Percentiles rank a stretch among this genome's conserved stretches.
Evolutionary conservation across 1,140 invertebrate species (phyloP).

Genomic region (Melitaea cinxia): DNA sequence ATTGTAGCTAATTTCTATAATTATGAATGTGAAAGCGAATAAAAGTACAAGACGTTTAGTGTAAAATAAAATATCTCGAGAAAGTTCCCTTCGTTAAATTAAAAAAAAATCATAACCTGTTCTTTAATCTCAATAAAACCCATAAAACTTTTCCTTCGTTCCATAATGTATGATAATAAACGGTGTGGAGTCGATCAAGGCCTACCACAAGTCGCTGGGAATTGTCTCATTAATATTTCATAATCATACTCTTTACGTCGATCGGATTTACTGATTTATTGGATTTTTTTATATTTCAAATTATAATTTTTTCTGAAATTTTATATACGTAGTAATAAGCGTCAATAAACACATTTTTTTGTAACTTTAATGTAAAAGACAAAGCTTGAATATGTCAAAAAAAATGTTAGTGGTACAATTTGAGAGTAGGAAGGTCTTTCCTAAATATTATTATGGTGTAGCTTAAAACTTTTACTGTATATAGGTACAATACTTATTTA

Average conservation of each 20-base stretch:
- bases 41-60: too few species aligned
- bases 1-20: too few species aligned
- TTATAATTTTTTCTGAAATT: neutral
- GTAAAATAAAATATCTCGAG: too few species aligned
- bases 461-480: too few species aligned
- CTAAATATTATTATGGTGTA: too few species aligned
- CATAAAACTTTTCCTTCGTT: neutral
- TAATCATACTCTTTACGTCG: constrained; percentile 1
- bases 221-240: constrained; percentile 20
- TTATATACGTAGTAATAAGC: neutral
- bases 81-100: neutral
- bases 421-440: too few species aligned
- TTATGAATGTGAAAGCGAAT: neutral
- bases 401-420: too few species aligned
- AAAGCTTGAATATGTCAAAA: too few species aligned
- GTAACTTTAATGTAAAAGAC: too few species aligned
- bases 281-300: neutral
- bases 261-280: neutral
- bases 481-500: neutral
- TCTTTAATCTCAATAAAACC: neutral
- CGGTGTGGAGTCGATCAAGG: constrained; percentile 14
- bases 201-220: constrained; percentile 27
- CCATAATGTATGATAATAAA: constrained; percentile 6
- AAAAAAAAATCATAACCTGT: neutral
- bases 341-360: too few species aligned